Base-by-base conservation (phyloP, 2,113 vertebrate species). In the Phocoena sinus region DNA sequence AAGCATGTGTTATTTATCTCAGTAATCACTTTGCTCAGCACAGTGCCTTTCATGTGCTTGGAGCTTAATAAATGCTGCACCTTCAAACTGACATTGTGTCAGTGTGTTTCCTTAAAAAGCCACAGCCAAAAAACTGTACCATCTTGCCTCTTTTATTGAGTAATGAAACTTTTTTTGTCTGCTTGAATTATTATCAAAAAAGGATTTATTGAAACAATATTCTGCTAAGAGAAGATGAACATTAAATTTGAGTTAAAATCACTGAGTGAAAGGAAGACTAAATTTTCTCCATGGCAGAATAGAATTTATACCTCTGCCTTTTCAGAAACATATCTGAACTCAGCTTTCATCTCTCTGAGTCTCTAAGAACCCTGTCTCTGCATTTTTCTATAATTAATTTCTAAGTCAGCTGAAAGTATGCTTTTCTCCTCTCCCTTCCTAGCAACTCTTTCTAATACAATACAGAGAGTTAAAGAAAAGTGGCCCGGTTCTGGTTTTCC, bases 221-320 rank as follows among this genome's bases (percentile, higher is more conserved):
- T 93, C 50, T 84, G 36, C n/a, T 95, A 65, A 89, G 70, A 73
- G 36, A 81, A 95, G 71, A 90, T 89, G 71, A 96, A 93, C 44
- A 74, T 96, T 82, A 96, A 91, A 89, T 91, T 81, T 93, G 60
- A 96, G 28, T 81, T 60, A n/a, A 90, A 94, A 96, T 68, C 47
- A 82, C 58, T 21, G 41, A 76, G 33, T 95, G 71, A 86, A 92
- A 82, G 82, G 63, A 81, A 91, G 47, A 62, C 70, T 71, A 31
- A 70, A 63, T 71, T 93, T 98, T 89, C 65, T 93, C 31, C 44
- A 63, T 41, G 28, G 93, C n/a, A 81, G 71, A 95, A 77, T 56
- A 67, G 21, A 82, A 97, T 65, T 85, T 65, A 82, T 53, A 23
- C 13, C 82, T 92, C 33, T 91, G 41, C n/a, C 85, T 95, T 92